Conservation (phyloP, 2,113 vertebrate species). For the Gadus chalcogrammus region DNA sequence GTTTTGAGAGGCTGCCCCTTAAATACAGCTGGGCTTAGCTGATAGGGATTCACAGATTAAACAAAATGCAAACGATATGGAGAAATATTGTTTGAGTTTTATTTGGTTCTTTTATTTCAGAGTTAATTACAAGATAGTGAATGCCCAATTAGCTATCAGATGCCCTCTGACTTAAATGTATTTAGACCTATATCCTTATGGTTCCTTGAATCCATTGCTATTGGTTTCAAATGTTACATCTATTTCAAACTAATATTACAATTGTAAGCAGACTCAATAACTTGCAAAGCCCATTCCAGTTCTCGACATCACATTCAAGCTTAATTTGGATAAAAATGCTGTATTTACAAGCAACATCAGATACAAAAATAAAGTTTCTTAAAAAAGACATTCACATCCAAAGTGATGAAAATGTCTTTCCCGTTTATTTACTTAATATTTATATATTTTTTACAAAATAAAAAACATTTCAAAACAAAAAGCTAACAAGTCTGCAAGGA, state of each 20-base stretch:
- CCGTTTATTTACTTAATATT: slow-evolving; percentile 80
- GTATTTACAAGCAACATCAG: slow-evolving; percentile 57
- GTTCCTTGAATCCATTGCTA: not conserved
- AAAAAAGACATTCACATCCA: slow-evolving; percentile 75
- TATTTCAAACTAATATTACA: not conserved
- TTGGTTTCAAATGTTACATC: not conserved
- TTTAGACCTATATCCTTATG: not conserved
- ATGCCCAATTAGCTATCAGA: not conserved
- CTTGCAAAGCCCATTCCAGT: not conserved
- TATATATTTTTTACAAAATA: slow-evolving; percentile 81
- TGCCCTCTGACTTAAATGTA: not conserved
- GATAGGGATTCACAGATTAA: not conserved
- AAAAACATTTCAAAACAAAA: slow-evolving; percentile 71
- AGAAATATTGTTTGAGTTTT: slow-evolving; percentile 23
- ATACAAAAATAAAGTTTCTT: slow-evolving; percentile 59
- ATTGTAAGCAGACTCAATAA: not conserved
- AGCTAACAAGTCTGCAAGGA: slow-evolving; percentile 74
- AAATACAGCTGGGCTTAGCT: too few species aligned
- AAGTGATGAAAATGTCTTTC: slow-evolving; percentile 79
- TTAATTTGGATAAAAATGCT: slow-evolving; percentile 18
- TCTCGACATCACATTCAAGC: not conserved
- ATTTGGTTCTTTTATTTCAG: slow-evolving; percentile 21
- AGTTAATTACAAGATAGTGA: slow-evolving; percentile 15
- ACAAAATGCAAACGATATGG: slow-evolving; percentile 10
- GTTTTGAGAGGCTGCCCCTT: too few species aligned